phyloP scores from a whole-genome alignment of 2,888 invertebrate genomes.

The Melikaiella ostensackeni region DNA sequence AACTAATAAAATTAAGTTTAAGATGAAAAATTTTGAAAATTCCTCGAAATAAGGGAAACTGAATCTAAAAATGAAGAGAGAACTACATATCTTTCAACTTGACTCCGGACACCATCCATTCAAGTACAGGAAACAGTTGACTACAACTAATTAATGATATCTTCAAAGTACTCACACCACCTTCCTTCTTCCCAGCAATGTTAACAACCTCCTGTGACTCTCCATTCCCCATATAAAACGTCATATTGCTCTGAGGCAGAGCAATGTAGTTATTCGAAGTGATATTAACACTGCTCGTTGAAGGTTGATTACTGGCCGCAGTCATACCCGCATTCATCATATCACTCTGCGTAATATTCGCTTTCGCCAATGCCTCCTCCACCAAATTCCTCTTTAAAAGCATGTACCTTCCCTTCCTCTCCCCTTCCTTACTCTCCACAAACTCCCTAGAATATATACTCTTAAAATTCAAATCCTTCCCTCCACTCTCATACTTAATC shows the following conservation, averaged over 20 bases:
- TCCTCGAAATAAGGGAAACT: neutral
- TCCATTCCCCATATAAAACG: constrained; percentile 17
- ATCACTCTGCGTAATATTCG: constrained; percentile 1
- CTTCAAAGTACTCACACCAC: constrained; percentile 18
- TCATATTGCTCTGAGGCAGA: neutral
- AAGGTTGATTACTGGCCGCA: constrained; percentile 1
- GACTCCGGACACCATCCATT: neutral
- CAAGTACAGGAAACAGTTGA: neutral
- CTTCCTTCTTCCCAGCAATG: constrained; percentile 15
- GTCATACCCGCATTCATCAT: neutral
- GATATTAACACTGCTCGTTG: constrained; percentile 26
- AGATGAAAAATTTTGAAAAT: neutral
- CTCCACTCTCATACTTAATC: neutral
- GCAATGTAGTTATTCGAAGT: neutral
- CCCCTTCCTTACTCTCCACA: neutral
- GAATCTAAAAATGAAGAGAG: neutral
- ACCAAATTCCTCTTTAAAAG: constrained; percentile 2
- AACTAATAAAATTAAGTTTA: neutral
- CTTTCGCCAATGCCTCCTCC: neutral
- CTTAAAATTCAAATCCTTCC: neutral
- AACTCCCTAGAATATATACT: neutral
- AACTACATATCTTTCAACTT: neutral
- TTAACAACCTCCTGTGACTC: constrained; percentile 19
- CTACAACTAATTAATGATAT: constrained; percentile 17
- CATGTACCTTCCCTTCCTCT: neutral